phyloP scores from a whole-genome alignment of 2,888 invertebrate species.

The Agrotis segetum region DNA sequence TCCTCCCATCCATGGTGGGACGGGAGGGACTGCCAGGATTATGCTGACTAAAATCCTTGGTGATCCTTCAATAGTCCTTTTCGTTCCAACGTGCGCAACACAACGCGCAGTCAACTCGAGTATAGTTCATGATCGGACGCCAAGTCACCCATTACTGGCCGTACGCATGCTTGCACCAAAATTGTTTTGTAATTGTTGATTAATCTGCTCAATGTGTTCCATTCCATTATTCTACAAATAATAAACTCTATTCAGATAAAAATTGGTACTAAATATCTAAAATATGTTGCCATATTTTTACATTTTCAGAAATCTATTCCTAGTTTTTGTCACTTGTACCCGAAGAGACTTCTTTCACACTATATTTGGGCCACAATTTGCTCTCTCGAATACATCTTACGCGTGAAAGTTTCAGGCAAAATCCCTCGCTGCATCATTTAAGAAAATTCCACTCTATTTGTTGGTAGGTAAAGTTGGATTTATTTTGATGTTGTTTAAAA shows the following conservation, averaged over 20 bases:
- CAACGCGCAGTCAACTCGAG: too few relatives aligned
- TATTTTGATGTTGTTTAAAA: conserved; percentile 50
- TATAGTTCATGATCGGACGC: too few relatives aligned
- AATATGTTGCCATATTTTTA: conserved; percentile 14
- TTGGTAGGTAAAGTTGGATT: conserved; percentile 40
- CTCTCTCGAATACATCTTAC: conserved; percentile 83
- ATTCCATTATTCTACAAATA: too few relatives aligned
- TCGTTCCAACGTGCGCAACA: too few relatives aligned
- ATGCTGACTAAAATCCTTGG: background rate
- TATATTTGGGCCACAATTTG: conserved; percentile 86
- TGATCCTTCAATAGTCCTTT: too few relatives aligned
- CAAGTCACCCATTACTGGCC: too few relatives aligned
- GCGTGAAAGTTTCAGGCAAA: conserved; percentile 76
- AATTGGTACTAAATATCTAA: conserved; percentile 4
- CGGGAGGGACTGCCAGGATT: too few relatives aligned
- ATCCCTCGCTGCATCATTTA: conserved; percentile 48
- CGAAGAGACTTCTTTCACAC: conserved; percentile 67
- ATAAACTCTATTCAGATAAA: too few relatives aligned
- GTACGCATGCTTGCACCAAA: too few relatives aligned
- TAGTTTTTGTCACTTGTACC: conserved; percentile 51
- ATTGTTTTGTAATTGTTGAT: too few relatives aligned
- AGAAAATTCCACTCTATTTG: conserved; percentile 57
- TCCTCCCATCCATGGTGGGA: too few relatives aligned
- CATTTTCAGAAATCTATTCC: conserved; percentile 29
- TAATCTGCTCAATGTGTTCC: too few relatives aligned